Base-by-base conservation (phyloP, 2,888 invertebrate species). In the Branchellion lobata region DNA sequence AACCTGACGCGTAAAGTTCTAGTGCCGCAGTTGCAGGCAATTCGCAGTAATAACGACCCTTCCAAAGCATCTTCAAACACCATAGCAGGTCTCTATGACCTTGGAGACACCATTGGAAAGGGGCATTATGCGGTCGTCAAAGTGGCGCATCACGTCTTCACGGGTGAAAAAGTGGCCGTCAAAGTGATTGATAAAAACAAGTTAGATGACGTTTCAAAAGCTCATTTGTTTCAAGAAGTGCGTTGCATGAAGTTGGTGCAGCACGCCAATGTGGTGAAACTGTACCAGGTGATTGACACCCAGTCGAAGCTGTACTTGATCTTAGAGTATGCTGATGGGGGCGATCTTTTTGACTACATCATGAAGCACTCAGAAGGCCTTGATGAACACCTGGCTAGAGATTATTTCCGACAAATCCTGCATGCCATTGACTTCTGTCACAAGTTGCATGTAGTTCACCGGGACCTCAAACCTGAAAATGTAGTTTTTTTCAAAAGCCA, bases 121-220 rank as follows among this genome's bases (percentile, higher is more conserved):
- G 99, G 98, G 81, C 98, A 99, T 89, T 99, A 97, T 90, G 98
- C 98, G 82, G 96, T 97, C 82, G 98, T 98, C 71, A 99, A 98
- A 90, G 90, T 96, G 83, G 99, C 99, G 34, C 90, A 95, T 83
- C 99, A 99, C 91, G 98, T 98, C 80, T 98, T 99, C 89, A 99
- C 99, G 78, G 97, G 97, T 53, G 96, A 96, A 90, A 95, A 95
- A 89, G 98, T 98, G 80, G 95, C 96, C 79, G 95, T 96, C 79
- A 96, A 96, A 91, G 90, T 99, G 82, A 99, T 99, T 86, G 99
- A 99, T 89, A 99, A 99, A 89, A 94, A 93, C 85, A 97, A 97
- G 89, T 89, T 99, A 85, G 98, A 99, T 89, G 94, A 95, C 85
- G 92, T 95, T 61, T 96, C 97, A 27, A 92, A 93, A 86, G 93